Base-by-base conservation (phyloP, 64 coral and sea anemone species). In the Pachyseris speciosa region DNA sequence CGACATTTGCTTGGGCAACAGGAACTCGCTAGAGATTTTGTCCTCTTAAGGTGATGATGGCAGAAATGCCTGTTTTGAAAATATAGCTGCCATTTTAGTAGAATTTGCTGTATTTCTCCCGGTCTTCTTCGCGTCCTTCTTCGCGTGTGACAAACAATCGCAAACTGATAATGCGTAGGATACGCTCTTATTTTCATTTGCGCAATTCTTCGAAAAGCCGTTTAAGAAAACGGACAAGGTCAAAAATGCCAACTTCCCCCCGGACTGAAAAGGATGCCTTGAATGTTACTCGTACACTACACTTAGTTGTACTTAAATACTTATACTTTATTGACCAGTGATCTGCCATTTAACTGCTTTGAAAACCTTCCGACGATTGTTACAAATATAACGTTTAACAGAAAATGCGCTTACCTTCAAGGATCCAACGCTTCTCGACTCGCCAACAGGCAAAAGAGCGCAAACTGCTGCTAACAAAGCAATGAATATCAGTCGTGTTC, bases 381-480 rank as follows among this genome's bases (percentile, higher is more conserved):
- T 39, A 39, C 17, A 9, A 20, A 61, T 40, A 34, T 26, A 71
- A 39, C 32, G 4, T 57, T 0, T 45, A 45, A 10, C 52, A 57
- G 22, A 19, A 20, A 38, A 74, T n/a, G n/a, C n/a, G n/a, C 70
- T 58, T 25, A 81, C 77, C 77, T 63, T 61, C 11, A 81, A 7
- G 2, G 48, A 40, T 81, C 32, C 36, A 59, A 81, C 33, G 33
- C 77, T 81, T 61, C 77, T 81, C 8, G 77, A 38, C 8, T 81
- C 31, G 1, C 17, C 31, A 22, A 81, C 33, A 40, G 77, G 19
- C 20, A 63, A 81, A 37, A 63, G 20, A 9, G 33, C 37, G 16
- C 19, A 81, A 36, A 81, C 34, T 22, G 29, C 77, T 1, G 13
- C 51, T 4, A 81, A 34, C 3, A 60, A 25, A n/a, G 37, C 53